Percentiles rank a stretch among this genome's conserved stretches.
These are phyloP conservation scores for Gallinago media DNA, from an alignment of 2,113 vertebrate species.

Conservation along the genomic window DNA sequence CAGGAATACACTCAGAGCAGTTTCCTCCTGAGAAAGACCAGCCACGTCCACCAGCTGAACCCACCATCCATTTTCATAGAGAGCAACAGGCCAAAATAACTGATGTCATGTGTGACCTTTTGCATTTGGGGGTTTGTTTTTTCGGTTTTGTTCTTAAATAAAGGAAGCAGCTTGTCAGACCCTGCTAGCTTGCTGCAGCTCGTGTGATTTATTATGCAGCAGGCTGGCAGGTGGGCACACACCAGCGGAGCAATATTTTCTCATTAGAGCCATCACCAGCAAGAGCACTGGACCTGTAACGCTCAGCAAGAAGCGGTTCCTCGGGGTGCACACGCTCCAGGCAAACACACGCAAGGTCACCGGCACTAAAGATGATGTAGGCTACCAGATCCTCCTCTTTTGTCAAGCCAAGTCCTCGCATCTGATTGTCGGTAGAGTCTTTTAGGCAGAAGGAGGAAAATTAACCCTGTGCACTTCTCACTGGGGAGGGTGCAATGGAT, in stretches of 20 bases:
- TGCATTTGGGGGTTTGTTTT: neutral
- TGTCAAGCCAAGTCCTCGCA: neutral
- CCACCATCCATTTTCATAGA: fast-evolving
- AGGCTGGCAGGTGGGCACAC: constrained; percentile 28
- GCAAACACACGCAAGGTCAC: neutral
- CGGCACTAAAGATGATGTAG: neutral
- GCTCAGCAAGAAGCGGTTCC: neutral
- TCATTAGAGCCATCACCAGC: constrained; percentile 37
- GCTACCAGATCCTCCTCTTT: neutral
- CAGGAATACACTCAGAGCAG: neutral
- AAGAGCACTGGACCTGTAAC: fast-evolving
- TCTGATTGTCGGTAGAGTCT: too few species aligned
- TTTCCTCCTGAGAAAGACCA: fast-evolving
- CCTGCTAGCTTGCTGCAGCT: neutral
- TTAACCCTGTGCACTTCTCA: neutral
- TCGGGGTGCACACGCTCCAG: fast-evolving
- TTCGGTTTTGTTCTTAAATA: neutral
- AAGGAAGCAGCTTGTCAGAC: constrained; percentile 28
- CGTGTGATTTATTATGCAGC: neutral
- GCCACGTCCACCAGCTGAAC: fast-evolving
- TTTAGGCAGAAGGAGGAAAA: neutral
- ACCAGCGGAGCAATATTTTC: constrained; percentile 13
- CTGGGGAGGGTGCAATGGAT: fast-evolving
- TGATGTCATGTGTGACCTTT: neutral
- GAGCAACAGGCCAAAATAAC: neutral